These are phyloP conservation scores for Furnarius figulus DNA, from an alignment of 2,113 vertebrate species.

Conservation along the genomic window DNA sequence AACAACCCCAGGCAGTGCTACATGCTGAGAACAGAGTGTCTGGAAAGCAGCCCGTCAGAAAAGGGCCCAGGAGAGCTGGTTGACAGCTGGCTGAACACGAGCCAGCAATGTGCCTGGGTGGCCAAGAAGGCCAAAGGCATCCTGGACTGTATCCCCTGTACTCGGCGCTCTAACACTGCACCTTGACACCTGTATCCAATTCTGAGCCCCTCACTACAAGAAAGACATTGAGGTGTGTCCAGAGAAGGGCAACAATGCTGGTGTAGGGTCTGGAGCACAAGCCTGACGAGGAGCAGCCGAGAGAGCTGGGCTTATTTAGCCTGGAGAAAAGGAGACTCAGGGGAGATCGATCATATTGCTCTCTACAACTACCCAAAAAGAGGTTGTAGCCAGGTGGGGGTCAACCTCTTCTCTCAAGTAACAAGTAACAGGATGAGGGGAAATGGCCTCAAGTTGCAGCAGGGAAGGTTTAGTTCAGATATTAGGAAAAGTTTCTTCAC, in stretches of 20 bases:
- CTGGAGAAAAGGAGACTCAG: neutral
- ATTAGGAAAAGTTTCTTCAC: neutral
- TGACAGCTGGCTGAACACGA: neutral
- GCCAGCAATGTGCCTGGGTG: neutral
- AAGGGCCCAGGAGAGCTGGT: neutral
- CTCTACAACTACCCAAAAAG: neutral
- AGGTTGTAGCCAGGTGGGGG: neutral
- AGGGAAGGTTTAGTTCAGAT: neutral
- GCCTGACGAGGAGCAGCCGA: neutral
- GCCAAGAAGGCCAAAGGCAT: neutral
- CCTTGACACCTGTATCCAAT: accelerated
- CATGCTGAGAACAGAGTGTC: neutral
- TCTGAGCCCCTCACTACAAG: neutral
- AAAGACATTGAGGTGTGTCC: neutral
- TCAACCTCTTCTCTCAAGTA: neutral
- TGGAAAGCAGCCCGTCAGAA: neutral
- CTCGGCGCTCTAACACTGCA: accelerated
- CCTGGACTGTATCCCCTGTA: neutral
- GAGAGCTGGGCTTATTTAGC: neutral
- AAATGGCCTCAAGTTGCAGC: neutral
- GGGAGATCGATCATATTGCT: neutral
- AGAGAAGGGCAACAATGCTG: neutral
- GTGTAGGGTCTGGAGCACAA: neutral
- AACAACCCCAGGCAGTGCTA: neutral
- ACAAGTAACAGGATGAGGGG: neutral